A percentile compares a stretch with the other conserved stretches of the same genome.
phyloP scores from a whole-genome alignment of 1,140 invertebrate species.

The Drosophila sucinea region DNA sequence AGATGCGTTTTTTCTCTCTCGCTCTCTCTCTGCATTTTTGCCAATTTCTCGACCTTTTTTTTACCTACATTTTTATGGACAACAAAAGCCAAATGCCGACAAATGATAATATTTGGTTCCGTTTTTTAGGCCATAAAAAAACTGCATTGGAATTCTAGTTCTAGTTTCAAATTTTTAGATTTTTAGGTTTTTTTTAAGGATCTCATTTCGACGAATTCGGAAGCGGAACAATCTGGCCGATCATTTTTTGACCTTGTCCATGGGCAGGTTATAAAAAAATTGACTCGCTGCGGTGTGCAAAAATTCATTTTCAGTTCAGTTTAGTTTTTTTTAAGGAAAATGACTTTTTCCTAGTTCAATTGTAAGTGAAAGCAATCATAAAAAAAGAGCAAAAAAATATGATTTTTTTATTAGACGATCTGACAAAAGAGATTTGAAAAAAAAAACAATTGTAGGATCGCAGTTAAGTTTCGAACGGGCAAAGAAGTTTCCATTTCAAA shows the following conservation, averaged over 20 bases:
- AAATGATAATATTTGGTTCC: slow-evolving; percentile 63
- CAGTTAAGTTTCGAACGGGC: neutral
- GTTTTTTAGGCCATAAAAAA: slow-evolving; percentile 82
- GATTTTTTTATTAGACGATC: slow-evolving; percentile 65
- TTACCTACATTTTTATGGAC: slow-evolving; percentile 58
- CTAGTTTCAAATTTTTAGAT: slow-evolving; percentile 81
- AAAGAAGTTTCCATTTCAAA: neutral
- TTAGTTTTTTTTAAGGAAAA: slow-evolving; percentile 58
- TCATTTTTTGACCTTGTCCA: slow-evolving; percentile 51
- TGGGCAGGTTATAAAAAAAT: slow-evolving; percentile 58
- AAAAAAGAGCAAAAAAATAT: slow-evolving; percentile 60
- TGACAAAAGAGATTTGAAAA: slow-evolving; percentile 52
- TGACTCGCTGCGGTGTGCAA: slow-evolving; percentile 74
- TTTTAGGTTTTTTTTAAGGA: slow-evolving; percentile 48
- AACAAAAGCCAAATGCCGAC: slow-evolving; percentile 57
- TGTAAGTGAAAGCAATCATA: slow-evolving; percentile 47
- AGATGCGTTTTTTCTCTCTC: slow-evolving; percentile 32
- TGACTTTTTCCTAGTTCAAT: slow-evolving; percentile 46
- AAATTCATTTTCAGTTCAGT: slow-evolving; percentile 15
- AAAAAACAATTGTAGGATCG: slow-evolving; percentile 41
- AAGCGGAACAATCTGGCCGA: slow-evolving; percentile 53
- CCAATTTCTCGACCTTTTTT: slow-evolving; percentile 12
- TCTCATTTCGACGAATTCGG: slow-evolving; percentile 68
- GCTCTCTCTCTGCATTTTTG: slow-evolving; percentile 10
- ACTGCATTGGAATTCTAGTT: slow-evolving; percentile 82